Evolutionary conservation across 2,113 vertebrate species (phyloP), one percentile per base, ranked within the genome.

Genomic region (Tympanuchus pallidicinctus): DNA sequence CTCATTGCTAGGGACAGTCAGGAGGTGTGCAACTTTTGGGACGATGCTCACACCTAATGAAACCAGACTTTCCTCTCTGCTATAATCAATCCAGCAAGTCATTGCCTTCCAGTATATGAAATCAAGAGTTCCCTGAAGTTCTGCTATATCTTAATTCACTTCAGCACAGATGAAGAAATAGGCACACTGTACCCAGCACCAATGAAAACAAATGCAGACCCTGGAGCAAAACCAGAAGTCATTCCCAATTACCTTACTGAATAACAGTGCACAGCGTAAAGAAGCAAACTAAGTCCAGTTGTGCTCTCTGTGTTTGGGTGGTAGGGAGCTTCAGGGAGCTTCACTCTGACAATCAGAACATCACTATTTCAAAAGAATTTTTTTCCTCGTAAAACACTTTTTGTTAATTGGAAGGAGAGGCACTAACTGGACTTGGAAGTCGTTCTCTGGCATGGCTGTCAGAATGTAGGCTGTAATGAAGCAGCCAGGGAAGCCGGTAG

Each of bases 371-470:
- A 57, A 77, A 74, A 45, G 64, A 38, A 10, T 30, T 43, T 81
- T 47, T 81, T 56, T 32, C 64, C 50, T 86, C 6, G 34, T 65
- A 32, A 80, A 94, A 24, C 10, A 52, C 21, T 48, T 40, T 36
- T 43, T 38, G 57, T 63, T 66, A 82, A 74, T 42, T 56, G 47
- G 48, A 81, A 82, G 78, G 69, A 86, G 63, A 72, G 22, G 73
- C 2, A 6, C 52, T 77, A 61, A 56, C 83, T 54, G 45, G 27
- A 47, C 65, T 12, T 73, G 89, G 3, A 78, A 94, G 80, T 27
- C 5, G 47, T 40, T 80, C 67, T 82, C 69, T 6, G 57, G 63
- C 45, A 50, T 0, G 38, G 81, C 67, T 77, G 88, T 79, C 6
- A 15, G 93, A 64, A 34, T 34, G 34, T 34, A 34, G 34, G 34